A percentile compares a stretch with the other conserved stretches of the same genome.
Evolutionary conservation across 2,888 invertebrate genomes (phyloP).

Genomic region (Melanotus villosus): DNA sequence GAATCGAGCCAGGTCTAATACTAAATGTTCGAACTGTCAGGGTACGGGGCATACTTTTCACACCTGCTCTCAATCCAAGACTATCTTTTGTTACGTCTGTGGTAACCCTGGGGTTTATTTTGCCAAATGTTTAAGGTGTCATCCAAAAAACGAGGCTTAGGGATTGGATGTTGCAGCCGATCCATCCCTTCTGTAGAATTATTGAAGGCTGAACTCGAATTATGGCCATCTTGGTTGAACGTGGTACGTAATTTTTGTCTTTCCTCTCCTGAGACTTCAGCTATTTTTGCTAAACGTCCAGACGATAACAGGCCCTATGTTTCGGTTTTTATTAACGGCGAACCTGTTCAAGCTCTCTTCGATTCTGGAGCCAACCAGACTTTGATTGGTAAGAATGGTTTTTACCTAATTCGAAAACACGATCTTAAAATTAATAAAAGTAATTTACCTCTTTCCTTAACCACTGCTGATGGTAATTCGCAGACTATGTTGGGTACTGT

Average conservation of each 20-base stretch:
- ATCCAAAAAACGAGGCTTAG: conserved; percentile 9
- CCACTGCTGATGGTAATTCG: conserved; percentile 13
- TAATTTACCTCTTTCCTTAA: background rate
- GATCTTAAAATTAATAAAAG: background rate
- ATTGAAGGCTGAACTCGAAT: background rate
- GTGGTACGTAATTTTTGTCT: conserved; percentile 1
- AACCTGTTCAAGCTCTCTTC: background rate
- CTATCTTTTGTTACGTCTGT: conserved; percentile 21
- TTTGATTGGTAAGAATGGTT: background rate
- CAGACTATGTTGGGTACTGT: conserved; percentile 12
- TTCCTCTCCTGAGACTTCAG: background rate
- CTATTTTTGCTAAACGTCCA: background rate
- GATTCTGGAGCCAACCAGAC: conserved; percentile 14
- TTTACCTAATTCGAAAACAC: conserved; percentile 1
- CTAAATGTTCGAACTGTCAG: too few relatives aligned
- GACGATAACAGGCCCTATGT: conserved; percentile 16
- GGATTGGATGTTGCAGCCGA: background rate
- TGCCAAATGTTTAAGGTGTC: background rate
- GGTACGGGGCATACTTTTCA: too few relatives aligned
- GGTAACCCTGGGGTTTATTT: background rate
- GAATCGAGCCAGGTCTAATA: too few relatives aligned
- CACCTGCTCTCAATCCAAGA: too few relatives aligned
- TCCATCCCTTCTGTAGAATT: background rate
- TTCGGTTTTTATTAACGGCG: background rate
- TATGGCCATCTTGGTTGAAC: conserved; percentile 7